Base-by-base conservation (phyloP, 2,113 vertebrate genomes). In the Drymodes brunneopygia region DNA sequence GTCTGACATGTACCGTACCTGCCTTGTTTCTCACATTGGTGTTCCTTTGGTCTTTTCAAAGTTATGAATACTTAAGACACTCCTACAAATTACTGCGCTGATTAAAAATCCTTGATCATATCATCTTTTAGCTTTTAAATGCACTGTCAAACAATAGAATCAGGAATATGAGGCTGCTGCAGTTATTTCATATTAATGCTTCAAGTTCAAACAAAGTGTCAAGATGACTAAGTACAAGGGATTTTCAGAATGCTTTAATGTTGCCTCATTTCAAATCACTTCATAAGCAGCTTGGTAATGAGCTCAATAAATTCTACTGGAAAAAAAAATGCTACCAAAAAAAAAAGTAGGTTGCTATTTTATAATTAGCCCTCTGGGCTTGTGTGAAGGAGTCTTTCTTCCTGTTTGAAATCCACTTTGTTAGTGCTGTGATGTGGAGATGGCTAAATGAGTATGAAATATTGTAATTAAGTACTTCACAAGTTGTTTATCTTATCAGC, bases 171-270 rank as follows among this genome's bases (percentile, higher is more conserved):
- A 95, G 96, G 95, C 97, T 97, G 90, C 87, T 72, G 91, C 97
- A 90, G 97, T 99, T 98, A 98, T 98, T 98, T 98, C 96, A 93
- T 97, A 98, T 98, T 98, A 99, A 99, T 98, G 97, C 97, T 98
- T 98, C 8, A 97, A 98, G 98, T 99, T 99, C 99, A 99, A 98
- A 98, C 96, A 97, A 98, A 98, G 98, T 99, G 98, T 99, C 99
- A 99, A 97, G 97, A 98, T 98, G 98, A 98, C 98, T 98, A 98
- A 99, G 97, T 98, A 98, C 97, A 97, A 98, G 97, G 98, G 98
- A 98, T 98, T 99, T 99, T 98, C 98, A 97, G 96, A 98, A 98
- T 95, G 97, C 97, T 98, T 98, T 98, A 98, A 98, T 98, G 98
- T 98, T 98, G 98, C 98, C 97, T 98, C 98, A 97, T 99, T 99